Evolutionary conservation across 1,140 invertebrate genomes (phyloP).

Genomic region (Trachymyrmex cornetzi): DNA sequence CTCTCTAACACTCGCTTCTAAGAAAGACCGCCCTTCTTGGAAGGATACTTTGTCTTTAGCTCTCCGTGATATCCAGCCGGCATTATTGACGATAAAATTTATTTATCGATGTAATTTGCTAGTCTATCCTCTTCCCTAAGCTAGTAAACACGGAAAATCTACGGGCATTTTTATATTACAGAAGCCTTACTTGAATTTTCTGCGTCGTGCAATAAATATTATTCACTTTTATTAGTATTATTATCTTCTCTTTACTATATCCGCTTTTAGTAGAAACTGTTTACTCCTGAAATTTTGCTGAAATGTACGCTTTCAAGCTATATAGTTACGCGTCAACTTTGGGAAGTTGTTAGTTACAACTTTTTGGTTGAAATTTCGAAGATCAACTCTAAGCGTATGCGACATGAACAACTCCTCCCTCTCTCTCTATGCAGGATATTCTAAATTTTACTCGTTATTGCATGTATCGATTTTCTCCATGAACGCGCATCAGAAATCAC

Average conservation of each 20-base stretch:
- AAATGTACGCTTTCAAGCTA: background rate
- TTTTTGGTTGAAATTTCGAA: background rate
- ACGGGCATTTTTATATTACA: constrained; percentile 8
- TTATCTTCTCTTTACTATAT: background rate
- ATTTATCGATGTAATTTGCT: constrained; percentile 30
- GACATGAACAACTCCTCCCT: background rate
- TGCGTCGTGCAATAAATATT: background rate
- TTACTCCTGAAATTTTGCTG: background rate
- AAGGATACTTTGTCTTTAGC: background rate
- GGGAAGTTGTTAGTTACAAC: background rate
- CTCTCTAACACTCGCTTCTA: background rate
- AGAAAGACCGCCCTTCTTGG: background rate
- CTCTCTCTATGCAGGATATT: background rate
- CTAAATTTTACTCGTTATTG: background rate
- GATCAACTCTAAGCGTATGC: background rate
- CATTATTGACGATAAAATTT: constrained; percentile 34
- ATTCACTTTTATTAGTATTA: background rate
- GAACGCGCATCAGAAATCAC: background rate
- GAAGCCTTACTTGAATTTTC: background rate
- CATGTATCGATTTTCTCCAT: background rate
- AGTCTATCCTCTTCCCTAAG: background rate
- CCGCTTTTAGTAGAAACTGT: constrained; percentile 1
- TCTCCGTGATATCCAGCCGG: background rate
- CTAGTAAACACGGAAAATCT: background rate
- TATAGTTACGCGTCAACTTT: background rate